Base-by-base conservation (phyloP, 2,797 vertebrate species). In the Sebastolobus alascanus region DNA sequence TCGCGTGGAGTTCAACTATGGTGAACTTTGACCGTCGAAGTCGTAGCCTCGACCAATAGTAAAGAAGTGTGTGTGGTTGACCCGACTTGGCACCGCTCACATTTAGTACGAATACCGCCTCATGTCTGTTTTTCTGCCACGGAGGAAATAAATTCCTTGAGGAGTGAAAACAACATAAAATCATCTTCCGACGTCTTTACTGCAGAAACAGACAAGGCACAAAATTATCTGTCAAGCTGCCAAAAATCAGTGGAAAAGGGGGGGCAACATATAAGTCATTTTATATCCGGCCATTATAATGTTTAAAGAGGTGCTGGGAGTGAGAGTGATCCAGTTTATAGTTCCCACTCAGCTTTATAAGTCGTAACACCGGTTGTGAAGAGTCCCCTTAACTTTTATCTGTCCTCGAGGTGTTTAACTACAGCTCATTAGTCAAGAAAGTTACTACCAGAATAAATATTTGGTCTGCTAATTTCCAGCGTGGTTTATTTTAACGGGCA, bases 401-500 rank as follows among this genome's bases (percentile, higher is more conserved):
- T n/a, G 6, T 83, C 16, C 33, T 68, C 2, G 1, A 55, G 31
- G 79, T 79, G 70, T 84, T 83, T 64, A 75, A 81, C 61, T 16
- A 56, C 13, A 20, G 4, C 22, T 61, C 13, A 25, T 18, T 73
- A n/a, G 38, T 5, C 8, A 6, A 68, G 52, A 72, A 83, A 73
- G n/a, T 5, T 10, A 38, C 3, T 20, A 11, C 31, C 58, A 70
- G 64, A 78, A 71, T 59, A 74, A 80, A 81, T 78, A 77, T 81
- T 84, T 77, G 29, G 43, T 46, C 29, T 35, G 31, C 38, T 67
- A 70, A 84, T 90, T 73, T 83, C 50, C 13, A 11, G 25, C 4
- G 64, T 43, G 75, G 54, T 80, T 89, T 87, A 76, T 82, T 73
- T 84, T 75, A 73, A 81, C 4, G 3, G 72, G 31, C 73, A 68